Percentiles rank a stretch among this genome's conserved stretches.
Evolutionary conservation across 2,797 vertebrate species (phyloP).

Genomic region (Takifugu rubripes): DNA sequence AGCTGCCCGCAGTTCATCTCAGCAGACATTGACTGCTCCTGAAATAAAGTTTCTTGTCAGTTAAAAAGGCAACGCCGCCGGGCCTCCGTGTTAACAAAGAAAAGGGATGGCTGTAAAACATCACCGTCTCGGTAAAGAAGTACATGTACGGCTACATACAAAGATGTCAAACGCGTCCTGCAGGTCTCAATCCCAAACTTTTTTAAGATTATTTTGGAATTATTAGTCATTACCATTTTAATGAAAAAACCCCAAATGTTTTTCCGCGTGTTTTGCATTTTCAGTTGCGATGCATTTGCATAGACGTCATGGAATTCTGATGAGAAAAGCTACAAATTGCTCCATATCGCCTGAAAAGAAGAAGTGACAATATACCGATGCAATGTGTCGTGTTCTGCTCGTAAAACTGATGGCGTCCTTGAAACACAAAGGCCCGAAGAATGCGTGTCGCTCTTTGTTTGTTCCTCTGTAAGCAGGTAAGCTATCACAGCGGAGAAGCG

Average conservation of each 20-base stretch:
- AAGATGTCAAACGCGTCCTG: too few species aligned
- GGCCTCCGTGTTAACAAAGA: conserved; percentile 40
- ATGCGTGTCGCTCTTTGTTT: conserved; percentile 28
- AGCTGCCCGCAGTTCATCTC: conserved; percentile 67
- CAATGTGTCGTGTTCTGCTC: conserved; percentile 13
- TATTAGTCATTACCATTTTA: too few species aligned
- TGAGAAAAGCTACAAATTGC: too few species aligned
- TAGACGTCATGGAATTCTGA: too few species aligned
- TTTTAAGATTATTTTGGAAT: too few species aligned
- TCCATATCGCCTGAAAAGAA: too few species aligned
- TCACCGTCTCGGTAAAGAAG: conserved; percentile 1
- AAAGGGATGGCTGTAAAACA: conserved; percentile 1
- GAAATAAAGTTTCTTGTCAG: conserved; percentile 54
- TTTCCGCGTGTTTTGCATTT: too few species aligned
- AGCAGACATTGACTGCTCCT: conserved; percentile 59
- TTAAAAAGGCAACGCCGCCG: conserved; percentile 41
- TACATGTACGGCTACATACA: too few species aligned
- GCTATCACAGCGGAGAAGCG: conserved; percentile 25
- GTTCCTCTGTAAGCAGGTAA: conserved; percentile 14
- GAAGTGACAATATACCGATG: background rate
- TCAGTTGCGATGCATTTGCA: too few species aligned
- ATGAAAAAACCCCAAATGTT: too few species aligned
- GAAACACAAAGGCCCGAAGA: conserved; percentile 33
- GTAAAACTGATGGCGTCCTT: conserved; percentile 8
- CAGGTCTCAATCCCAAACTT: too few species aligned